Evolutionary conservation across 1,140 invertebrate species (phyloP), one percentile per base, ranked within the genome.

Genomic region (Stegodyphus mimosarum): DNA sequence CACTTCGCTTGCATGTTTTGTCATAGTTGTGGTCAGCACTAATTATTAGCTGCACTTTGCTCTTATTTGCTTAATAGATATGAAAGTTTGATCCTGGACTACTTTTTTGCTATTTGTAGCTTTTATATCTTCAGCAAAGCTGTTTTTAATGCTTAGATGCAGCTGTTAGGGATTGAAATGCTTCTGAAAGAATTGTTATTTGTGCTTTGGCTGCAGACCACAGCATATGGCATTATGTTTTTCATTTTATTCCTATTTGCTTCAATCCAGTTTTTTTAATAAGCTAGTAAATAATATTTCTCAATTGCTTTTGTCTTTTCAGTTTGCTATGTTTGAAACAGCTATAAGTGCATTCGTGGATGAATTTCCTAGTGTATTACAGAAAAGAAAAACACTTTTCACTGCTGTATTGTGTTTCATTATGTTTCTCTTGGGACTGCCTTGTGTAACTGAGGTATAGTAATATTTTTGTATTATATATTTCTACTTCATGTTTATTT

Each of bases 341-440:
- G 71, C 55, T 7, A 63, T 87, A 6, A 87, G 87, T 73, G 83
- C 87, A 11, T 87, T 87, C 75, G 83, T 86, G 0, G 87, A 87
- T 48, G 83, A 87, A 74, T 87, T 86, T 48, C 83, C 83, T 5
- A 48, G 5, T 13, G 11, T 77, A 15, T 52, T 85, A 11, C 55
- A 87, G 15, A 85, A 87, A 11, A 69, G 77, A 18, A 87, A 87
- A 72, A 48, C 70, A 9, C 48, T 69, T 11, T 86, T 87, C 51
- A 87, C 67, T 3, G 87, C 17, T 11, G 5, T 52, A 1, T 79
- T 92, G 7, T 93, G 93, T 89, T 92, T 92, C 88, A 78, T 92
- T 17, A 89, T 90, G 87, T 86, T 91, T 49, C 89, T 91, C 79
- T 87, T 90, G 52, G 86, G 87, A 50, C 60, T 87, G 10, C 83